Evolutionary conservation across 1,140 invertebrate species (phyloP).

Genomic region (Brachystomella parvula): DNA sequence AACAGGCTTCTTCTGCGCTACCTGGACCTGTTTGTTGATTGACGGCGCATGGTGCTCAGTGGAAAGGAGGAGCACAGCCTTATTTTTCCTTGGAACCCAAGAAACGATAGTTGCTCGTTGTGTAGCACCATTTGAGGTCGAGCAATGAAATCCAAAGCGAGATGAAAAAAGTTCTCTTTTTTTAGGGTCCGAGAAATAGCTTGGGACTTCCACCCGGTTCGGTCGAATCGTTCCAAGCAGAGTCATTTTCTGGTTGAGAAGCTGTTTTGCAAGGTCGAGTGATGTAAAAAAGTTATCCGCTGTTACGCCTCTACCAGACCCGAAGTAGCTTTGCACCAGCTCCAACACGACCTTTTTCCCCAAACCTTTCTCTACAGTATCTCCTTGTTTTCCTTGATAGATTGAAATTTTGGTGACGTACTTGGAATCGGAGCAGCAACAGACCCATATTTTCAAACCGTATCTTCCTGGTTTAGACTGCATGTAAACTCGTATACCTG

Average conservation of each 20-base stretch:
- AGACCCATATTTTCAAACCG: background rate
- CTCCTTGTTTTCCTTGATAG: slow-evolving; percentile 5
- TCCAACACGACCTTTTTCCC: background rate
- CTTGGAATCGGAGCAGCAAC: background rate
- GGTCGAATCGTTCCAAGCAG: background rate
- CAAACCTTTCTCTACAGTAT: background rate
- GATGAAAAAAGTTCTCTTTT: background rate
- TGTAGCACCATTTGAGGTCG: no score
- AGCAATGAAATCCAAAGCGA: no score
- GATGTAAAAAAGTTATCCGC: slow-evolving; percentile 10
- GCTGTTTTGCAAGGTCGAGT: background rate
- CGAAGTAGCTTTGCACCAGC: background rate
- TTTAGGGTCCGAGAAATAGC: background rate
- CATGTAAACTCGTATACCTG: background rate
- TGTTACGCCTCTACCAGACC: background rate
- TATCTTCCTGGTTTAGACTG: background rate
- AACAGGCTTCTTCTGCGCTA: slow-evolving; percentile 12
- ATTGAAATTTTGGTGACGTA: background rate
- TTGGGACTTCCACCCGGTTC: background rate
- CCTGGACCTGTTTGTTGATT: background rate
- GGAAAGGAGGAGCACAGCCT: background rate
- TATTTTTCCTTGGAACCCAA: background rate
- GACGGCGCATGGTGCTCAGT: background rate
- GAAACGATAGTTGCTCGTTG: background rate
- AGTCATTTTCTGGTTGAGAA: background rate